These are phyloP conservation scores for Caenorhabditis zanzibari DNA, from an alignment of 2,888 invertebrate genomes.

Conservation along the genomic window DNA sequence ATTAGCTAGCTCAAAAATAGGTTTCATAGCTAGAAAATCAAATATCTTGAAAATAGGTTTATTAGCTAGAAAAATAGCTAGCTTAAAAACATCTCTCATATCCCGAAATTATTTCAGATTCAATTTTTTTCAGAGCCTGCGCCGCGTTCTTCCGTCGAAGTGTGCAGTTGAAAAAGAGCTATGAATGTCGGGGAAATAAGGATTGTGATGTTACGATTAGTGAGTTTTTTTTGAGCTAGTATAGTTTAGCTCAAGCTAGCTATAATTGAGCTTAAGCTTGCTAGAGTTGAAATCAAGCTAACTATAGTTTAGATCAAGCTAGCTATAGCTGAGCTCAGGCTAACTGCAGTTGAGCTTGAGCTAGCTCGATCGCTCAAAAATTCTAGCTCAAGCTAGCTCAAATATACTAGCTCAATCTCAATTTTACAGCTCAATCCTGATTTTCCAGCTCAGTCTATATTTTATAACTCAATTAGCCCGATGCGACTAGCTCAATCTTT, in stretches of 20 bases:
- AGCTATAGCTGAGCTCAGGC: no score
- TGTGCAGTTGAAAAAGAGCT: conserved; percentile 28
- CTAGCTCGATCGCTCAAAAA: no score
- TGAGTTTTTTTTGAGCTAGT: conserved; percentile 1
- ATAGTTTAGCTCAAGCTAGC: neutral
- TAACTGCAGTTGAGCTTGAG: no score
- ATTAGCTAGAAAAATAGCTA: neutral
- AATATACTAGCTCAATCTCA: no score
- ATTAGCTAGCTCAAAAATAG: neutral
- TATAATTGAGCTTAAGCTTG: neutral
- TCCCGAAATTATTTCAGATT: no score
- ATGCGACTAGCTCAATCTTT: no score
- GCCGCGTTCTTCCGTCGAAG: conserved; percentile 64
- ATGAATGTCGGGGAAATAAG: conserved; percentile 37
- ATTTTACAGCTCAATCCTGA: no score
- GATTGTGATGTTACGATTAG: conserved; percentile 47
- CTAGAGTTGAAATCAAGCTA: no score
- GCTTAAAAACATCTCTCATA: neutral
- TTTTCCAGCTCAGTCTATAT: no score
- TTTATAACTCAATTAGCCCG: no score
- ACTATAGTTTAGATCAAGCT: no score
- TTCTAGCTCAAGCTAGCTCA: no score
- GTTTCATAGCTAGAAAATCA: neutral
- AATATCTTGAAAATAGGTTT: neutral
- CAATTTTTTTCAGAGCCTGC: conserved; percentile 56